A percentile compares a stretch with the other conserved stretches of the same genome.
phyloP scores from a whole-genome alignment of 2,888 invertebrate species.

The Scelioninae gen. 1 region DNA sequence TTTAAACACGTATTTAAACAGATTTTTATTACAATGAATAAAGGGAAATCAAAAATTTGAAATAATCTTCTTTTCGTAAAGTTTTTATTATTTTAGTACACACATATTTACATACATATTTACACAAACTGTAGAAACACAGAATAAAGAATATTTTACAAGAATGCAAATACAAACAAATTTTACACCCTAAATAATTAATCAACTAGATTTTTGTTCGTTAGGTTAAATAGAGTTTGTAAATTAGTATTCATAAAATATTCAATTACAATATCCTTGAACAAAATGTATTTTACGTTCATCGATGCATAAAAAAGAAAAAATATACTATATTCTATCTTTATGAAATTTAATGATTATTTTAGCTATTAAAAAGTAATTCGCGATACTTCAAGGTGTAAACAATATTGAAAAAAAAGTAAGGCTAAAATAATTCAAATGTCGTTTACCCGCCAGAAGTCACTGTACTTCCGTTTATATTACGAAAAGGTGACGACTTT shows the following conservation, averaged over 20 bases:
- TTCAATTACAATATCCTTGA: constrained; percentile 52
- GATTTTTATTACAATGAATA: too few relatives aligned
- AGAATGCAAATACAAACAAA: too few relatives aligned
- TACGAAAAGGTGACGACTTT: constrained; percentile 55
- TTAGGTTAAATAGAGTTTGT: not conserved
- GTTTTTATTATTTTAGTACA: too few relatives aligned
- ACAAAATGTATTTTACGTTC: constrained; percentile 57
- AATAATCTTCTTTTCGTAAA: too few relatives aligned
- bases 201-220: not conserved
- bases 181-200: too few relatives aligned
- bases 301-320: constrained; percentile 64
- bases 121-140: too few relatives aligned
- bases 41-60: too few relatives aligned
- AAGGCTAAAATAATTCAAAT: constrained; percentile 72
- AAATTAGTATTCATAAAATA: constrained; percentile 23
- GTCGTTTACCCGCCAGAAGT: constrained; percentile 65
- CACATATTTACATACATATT: too few relatives aligned
- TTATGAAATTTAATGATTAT: constrained; percentile 73
- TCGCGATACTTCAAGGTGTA: constrained; percentile 74
- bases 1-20: too few relatives aligned
- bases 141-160: too few relatives aligned
- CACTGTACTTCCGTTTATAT: constrained; percentile 66
- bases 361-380: constrained; percentile 75
- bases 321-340: constrained; percentile 47
- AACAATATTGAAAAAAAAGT: constrained; percentile 75